phyloP scores from a whole-genome alignment of 2,888 invertebrate genomes.

The Osedax frankpressi region DNA sequence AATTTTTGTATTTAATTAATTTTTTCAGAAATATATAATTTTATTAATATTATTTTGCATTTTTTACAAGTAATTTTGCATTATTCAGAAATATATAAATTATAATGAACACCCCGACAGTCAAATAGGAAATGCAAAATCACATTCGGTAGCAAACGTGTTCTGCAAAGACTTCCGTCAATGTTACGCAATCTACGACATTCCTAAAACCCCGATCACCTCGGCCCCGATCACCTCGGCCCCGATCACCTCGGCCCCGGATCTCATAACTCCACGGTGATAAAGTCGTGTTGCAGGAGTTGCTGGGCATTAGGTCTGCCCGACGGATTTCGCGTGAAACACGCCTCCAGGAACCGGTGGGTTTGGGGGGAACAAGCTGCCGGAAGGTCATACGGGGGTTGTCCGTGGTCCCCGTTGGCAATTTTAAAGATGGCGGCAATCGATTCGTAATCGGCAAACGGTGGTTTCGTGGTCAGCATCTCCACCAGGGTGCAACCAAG shows the following conservation, averaged over 20 bases:
- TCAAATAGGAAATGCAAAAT: no score
- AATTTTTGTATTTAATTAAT: no score
- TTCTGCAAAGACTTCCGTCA: no score
- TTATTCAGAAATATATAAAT: no score
- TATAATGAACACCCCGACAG: no score
- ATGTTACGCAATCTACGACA: no score
- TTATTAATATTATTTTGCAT: no score
- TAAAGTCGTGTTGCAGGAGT: constrained; percentile 25
- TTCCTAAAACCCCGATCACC: no score
- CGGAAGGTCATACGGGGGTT: constrained; percentile 38
- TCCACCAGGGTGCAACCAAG: constrained; percentile 47
- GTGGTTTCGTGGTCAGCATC: constrained; percentile 45
- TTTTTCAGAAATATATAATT: no score
- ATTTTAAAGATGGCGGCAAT: constrained; percentile 47
- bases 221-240: background rate
- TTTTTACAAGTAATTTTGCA: no score
- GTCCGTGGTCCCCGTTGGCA: constrained; percentile 37
- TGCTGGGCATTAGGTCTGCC: constrained; percentile 39
- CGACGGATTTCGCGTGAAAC: constrained; percentile 34
- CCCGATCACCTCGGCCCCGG: background rate
- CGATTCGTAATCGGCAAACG: constrained; percentile 43
- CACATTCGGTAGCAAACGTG: no score
- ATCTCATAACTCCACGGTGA: background rate
- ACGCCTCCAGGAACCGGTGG: constrained; percentile 35
- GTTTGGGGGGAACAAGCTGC: constrained; percentile 29